A percentile compares a stretch with the other conserved stretches of the same genome.
phyloP scores from a whole-genome alignment of 2,113 vertebrate species.

The Vanacampus margaritifer region DNA sequence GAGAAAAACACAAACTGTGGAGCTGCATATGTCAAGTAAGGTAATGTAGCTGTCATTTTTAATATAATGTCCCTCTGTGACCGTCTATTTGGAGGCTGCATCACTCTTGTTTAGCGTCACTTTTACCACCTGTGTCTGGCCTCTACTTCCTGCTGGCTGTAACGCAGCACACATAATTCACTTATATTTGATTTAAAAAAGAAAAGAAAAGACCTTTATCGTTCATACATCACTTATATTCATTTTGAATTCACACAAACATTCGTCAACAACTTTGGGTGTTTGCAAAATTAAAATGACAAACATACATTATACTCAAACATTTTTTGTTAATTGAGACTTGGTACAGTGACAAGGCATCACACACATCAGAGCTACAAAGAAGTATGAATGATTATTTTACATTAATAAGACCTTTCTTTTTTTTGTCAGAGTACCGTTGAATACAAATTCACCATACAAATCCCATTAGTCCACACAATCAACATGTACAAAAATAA shows the following conservation, averaged over 20 bases:
- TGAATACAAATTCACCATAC: conserved; percentile 24
- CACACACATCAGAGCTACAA: conserved; percentile 35
- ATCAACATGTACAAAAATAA: conserved; percentile 64
- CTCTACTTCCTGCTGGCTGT: not conserved
- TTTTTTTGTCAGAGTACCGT: conserved; percentile 32
- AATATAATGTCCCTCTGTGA: not conserved
- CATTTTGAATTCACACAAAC: conserved; percentile 9
- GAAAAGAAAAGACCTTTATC: not conserved
- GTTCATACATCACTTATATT: not conserved
- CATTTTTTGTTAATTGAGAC: conserved; percentile 21
- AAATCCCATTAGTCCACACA: conserved; percentile 28
- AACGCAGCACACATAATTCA: not conserved
- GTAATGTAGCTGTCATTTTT: not conserved
- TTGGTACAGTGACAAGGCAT: conserved; percentile 51
- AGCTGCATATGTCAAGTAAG: not conserved
- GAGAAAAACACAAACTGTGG: not conserved
- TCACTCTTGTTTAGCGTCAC: not conserved
- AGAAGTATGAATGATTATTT: conserved; percentile 30
- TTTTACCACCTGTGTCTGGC: not conserved
- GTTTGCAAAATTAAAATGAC: conserved; percentile 41
- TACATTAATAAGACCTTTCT: conserved; percentile 28
- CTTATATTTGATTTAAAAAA: not conserved
- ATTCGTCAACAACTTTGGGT: conserved; percentile 50
- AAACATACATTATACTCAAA: conserved; percentile 34
- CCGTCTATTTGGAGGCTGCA: not conserved